These are phyloP conservation scores for Hormaphis cornu DNA, from an alignment of 1,140 invertebrate genomes.

Conservation along the genomic window DNA sequence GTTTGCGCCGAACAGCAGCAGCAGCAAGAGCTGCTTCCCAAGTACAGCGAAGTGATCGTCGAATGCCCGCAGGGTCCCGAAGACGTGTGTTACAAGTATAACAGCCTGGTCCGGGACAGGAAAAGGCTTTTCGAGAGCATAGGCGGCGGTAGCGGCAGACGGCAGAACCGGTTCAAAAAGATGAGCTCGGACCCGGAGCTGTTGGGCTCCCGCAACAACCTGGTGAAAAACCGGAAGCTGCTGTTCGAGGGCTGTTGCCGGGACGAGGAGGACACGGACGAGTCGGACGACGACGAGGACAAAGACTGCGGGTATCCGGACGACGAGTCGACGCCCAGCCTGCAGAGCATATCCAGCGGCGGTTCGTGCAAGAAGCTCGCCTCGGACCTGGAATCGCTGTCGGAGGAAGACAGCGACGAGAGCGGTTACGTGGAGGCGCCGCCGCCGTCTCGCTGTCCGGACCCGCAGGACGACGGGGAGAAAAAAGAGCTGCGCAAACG, in stretches of 20 bases:
- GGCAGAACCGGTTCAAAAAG: background rate
- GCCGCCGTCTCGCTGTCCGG: background rate
- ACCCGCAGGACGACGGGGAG: background rate
- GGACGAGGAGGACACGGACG: background rate
- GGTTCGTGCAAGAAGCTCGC: slow-evolving; percentile 33
- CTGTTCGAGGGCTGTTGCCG: slow-evolving; percentile 33
- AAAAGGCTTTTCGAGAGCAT: slow-evolving; percentile 34
- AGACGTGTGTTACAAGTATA: slow-evolving; percentile 27
- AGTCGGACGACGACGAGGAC: background rate
- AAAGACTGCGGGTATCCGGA: slow-evolving; percentile 34
- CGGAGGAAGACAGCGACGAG: slow-evolving; percentile 38
- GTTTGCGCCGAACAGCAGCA: background rate
- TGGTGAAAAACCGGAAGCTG: slow-evolving; percentile 35
- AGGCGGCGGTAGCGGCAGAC: background rate
- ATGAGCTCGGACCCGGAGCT: background rate
- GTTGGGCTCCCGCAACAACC: slow-evolving; percentile 2
- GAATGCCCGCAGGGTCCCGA: slow-evolving; percentile 10
- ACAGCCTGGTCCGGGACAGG: slow-evolving; percentile 34
- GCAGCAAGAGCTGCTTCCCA: background rate
- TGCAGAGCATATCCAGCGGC: slow-evolving; percentile 39
- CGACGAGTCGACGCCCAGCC: slow-evolving; percentile 38
- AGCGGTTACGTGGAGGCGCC: slow-evolving; percentile 38
- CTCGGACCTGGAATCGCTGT: slow-evolving; percentile 36
- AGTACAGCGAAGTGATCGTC: slow-evolving; percentile 7
- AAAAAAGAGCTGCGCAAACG: background rate